Evolutionary conservation across 2,113 vertebrate genomes (phyloP).

Genomic region (Aptenodytes forsteri): DNA sequence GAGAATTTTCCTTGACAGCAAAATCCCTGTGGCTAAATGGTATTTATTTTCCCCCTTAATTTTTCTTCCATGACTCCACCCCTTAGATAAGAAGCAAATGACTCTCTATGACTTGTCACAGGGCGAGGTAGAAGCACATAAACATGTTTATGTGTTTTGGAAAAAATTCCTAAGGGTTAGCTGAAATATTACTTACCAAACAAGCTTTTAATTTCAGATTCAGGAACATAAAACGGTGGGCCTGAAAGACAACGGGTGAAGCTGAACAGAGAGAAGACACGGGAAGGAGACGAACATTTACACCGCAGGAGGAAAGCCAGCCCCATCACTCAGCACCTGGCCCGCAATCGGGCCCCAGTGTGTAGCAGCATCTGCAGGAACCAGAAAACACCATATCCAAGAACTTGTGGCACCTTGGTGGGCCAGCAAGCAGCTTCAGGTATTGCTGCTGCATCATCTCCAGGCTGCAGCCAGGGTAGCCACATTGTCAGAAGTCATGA

Average conservation of each 20-base stretch:
- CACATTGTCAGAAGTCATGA: neutral
- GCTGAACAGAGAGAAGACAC: neutral
- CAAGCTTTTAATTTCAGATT: constrained; percentile 64
- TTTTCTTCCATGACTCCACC: neutral
- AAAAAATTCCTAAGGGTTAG: neutral
- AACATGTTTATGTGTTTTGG: neutral
- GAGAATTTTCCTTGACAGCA: neutral
- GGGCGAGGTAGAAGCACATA: neutral
- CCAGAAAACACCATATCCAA: neutral
- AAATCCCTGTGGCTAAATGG: neutral
- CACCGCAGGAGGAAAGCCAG: neutral
- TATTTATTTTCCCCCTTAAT: neutral
- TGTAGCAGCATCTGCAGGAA: neutral
- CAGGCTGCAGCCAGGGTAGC: neutral
- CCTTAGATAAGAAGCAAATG: neutral
- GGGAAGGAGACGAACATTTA: neutral
- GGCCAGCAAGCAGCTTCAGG: neutral
- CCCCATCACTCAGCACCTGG: neutral
- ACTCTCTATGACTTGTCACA: neutral
- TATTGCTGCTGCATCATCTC: neutral
- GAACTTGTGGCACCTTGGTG: accelerated
- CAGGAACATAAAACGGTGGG: constrained; percentile 75
- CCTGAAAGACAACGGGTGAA: constrained; percentile 51
- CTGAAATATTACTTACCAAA: constrained; percentile 71
- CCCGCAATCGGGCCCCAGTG: neutral